Conservation (phyloP, 2,888 invertebrate species). For the Leptinotarsa haldemani region DNA sequence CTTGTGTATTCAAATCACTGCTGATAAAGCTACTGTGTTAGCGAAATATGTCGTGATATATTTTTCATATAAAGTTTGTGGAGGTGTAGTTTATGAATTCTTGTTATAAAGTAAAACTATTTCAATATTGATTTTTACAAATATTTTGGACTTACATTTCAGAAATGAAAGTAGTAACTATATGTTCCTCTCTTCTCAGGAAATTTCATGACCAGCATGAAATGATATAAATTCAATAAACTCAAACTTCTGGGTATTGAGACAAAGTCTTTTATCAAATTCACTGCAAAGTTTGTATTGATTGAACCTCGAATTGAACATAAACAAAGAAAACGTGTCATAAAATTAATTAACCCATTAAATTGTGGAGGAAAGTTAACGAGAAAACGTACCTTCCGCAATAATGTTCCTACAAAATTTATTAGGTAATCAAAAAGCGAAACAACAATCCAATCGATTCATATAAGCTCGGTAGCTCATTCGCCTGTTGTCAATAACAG, state of each 20-base stretch:
- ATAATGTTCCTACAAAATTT: constrained; percentile 15
- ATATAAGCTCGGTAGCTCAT: constrained; percentile 15
- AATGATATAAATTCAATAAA: no score
- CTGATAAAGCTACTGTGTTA: no score
- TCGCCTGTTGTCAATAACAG: constrained; percentile 17
- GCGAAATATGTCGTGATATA: no score
- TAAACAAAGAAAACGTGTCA: constrained; percentile 1
- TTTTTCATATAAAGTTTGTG: no score
- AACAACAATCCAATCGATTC: constrained; percentile 15
- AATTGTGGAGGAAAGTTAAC: constrained; percentile 11
- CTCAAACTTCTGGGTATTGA: background rate
- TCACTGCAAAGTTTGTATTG: background rate
- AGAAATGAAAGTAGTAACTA: no score
- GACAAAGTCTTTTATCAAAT: background rate
- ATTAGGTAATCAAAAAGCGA: constrained; percentile 19
- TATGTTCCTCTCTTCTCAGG: no score
- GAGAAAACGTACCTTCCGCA: constrained; percentile 10
- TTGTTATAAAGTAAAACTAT: no score
- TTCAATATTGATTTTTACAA: no score
- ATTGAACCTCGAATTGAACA: background rate
- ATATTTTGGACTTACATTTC: no score
- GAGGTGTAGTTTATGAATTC: no score
- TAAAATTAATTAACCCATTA: constrained; percentile 23
- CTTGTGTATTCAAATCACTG: no score
- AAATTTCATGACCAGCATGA: no score